phyloP scores from a whole-genome alignment of 2,797 vertebrate genomes.

The Sebastes iracundus region DNA sequence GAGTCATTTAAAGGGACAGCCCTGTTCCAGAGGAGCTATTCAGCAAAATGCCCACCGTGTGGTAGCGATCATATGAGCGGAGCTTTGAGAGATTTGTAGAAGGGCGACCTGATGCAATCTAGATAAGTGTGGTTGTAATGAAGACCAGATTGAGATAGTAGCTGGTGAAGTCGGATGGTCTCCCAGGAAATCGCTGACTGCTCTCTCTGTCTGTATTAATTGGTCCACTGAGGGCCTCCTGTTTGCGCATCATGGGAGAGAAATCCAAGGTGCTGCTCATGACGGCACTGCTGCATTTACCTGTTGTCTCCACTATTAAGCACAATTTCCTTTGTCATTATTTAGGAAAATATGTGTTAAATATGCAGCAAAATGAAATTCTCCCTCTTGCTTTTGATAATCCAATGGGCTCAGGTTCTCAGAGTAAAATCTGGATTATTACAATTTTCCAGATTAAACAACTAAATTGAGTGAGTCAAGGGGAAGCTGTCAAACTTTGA shows the following conservation, averaged over 20 bases:
- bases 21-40: conserved; percentile 40
- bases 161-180: conserved; percentile 81
- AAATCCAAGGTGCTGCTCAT: conserved; percentile 72
- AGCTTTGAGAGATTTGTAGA: conserved; percentile 69
- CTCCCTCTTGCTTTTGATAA: background rate
- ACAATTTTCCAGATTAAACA: background rate
- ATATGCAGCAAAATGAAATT: background rate
- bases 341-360: conserved; percentile 8
- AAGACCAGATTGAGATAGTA: conserved; percentile 80
- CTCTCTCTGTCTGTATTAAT: conserved; percentile 82
- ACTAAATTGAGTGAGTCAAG: background rate
- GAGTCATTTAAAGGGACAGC: conserved; percentile 46
- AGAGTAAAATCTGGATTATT: background rate
- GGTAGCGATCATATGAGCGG: conserved; percentile 44
- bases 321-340: conserved; percentile 46
- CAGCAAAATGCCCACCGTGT: conserved; percentile 58
- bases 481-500: background rate
- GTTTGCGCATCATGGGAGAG: conserved; percentile 78
- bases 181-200: conserved; percentile 86
- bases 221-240: conserved; percentile 83
- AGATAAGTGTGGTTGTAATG: conserved; percentile 83
- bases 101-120: conserved; percentile 86
- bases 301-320: conserved; percentile 29
- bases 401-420: background rate
- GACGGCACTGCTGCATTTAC: conserved; percentile 48